Base-by-base conservation (phyloP, 2,888 invertebrate genomes). In the Parnassius smintheus region DNA sequence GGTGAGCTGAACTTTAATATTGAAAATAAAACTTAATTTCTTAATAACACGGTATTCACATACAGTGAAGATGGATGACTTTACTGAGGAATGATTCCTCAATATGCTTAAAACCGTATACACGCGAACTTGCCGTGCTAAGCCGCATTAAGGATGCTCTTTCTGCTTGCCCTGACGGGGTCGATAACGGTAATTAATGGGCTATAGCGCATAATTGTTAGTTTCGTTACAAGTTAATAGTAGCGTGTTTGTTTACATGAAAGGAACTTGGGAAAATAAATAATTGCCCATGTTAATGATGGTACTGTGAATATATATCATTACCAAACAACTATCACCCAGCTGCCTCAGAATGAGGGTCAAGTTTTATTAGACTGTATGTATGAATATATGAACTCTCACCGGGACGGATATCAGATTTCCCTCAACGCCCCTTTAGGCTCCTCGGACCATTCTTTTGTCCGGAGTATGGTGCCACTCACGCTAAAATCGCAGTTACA, bases 161-260 rank as follows among this genome's bases (percentile, higher is more conserved):
- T 58, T 58, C 49, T 62, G 45, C 58, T 62, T 59, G 58, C 58
- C 48, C 35, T 58, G 12, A 45, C 53, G 42, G 41, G 48, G 35
- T 59, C 58, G 62, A 62, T 62, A 55, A 49, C 58, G 45, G 50
- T 58, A 58, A 62, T 49, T 54, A 62, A 58, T 58, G 62, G 58
- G 25, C 54, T 54, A 13, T 53, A 53, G 58, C 58, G 58, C 58
- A 62, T 62, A 62, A 62, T 62, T 62, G 58, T 62, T 62, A 42
- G 62, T 54, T 62, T 44, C 10, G 50, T 62, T 58, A 58, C 62
- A 49, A 62, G 54, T 58, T 62, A 62, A 62, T 62, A 55, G 62
- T 49, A 48, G 57, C 48, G 58, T 54, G 49, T 49, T 13, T 13
- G 49, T 49, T 49, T 49, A 49, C 49, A 49, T 44, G 44, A 11